These are phyloP conservation scores for Salticus scenicus DNA, from an alignment of 2,888 invertebrate species.

Conservation along the genomic window DNA sequence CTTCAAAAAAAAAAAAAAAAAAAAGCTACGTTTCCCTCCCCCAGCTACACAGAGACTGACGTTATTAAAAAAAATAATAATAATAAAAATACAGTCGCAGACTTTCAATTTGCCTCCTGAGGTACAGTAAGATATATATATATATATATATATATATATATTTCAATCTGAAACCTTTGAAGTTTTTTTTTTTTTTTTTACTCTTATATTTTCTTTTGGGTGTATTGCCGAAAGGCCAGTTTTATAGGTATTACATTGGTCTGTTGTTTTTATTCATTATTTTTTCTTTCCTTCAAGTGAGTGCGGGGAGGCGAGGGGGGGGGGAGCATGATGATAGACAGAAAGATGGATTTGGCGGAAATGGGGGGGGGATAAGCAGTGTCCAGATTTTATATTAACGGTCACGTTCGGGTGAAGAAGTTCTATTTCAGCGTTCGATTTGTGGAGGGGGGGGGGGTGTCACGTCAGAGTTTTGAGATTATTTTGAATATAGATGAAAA, in stretches of 20 bases:
- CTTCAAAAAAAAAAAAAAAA: neutral
- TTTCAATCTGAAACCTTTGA: slow-evolving; percentile 5
- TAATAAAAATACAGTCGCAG: slow-evolving; percentile 46
- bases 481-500: slow-evolving; percentile 4
- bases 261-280: neutral
- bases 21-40: slow-evolving; percentile 27
- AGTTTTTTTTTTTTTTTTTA: neutral
- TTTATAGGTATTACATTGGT: neutral
- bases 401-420: neutral
- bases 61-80: slow-evolving; percentile 43
- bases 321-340: no score
- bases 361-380: neutral
- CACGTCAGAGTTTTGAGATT: neutral
- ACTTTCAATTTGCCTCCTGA: slow-evolving; percentile 61
- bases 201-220: neutral
- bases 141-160: no score
- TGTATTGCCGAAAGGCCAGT: neutral
- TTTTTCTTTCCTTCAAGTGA: neutral
- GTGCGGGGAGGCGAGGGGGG: no score
- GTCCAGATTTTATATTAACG: slow-evolving; percentile 19
- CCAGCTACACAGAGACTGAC: slow-evolving; percentile 15
- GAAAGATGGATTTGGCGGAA: no score
- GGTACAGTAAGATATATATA: slow-evolving; percentile 20
- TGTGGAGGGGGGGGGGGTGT: no score
- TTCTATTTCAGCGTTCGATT: slow-evolving; percentile 2